Percentiles rank a stretch among this genome's conserved stretches.
These are phyloP conservation scores for Trochalopteron elliotii DNA, from an alignment of 2,113 vertebrate species.

Conservation along the genomic window DNA sequence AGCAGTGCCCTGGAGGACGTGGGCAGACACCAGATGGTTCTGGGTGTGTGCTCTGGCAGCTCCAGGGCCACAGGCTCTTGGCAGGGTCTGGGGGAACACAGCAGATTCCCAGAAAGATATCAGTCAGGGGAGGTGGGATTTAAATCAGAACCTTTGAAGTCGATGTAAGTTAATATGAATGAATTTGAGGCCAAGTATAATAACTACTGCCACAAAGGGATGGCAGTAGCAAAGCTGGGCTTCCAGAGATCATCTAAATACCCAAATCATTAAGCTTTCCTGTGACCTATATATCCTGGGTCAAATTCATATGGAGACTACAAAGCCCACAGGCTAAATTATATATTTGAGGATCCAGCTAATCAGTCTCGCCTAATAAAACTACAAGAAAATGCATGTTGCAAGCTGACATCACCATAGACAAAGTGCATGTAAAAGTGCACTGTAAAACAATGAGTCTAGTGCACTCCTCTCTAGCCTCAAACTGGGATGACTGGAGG, in stretches of 20 bases:
- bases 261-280: slow-evolving; percentile 2
- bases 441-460: background rate
- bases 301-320: slow-evolving; percentile 19
- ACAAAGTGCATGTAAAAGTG: background rate
- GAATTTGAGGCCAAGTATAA: background rate
- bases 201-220: background rate
- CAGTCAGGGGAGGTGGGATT: background rate
- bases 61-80: background rate
- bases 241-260: background rate
- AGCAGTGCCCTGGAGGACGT: background rate
- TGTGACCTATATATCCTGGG: slow-evolving; percentile 26
- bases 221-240: background rate
- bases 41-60: background rate
- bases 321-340: slow-evolving; percentile 27
- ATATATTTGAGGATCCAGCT: slow-evolving; percentile 11
- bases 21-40: slow-evolving; percentile 51
- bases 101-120: background rate
- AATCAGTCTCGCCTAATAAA: slow-evolving; percentile 44
- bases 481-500: background rate
- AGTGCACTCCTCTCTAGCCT: background rate
- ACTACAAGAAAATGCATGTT: slow-evolving; percentile 10
- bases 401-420: background rate
- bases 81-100: background rate
- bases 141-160: background rate
- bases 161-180: background rate